Evolutionary conservation across 2,113 vertebrate genomes (phyloP).

Genomic region (Felis catus): F.catus_Fca126_mat1.0 CM031416.1:137043501-137044000

Average conservation of each 20-base stretch:
- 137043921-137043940: accelerated
- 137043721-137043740: not conserved
- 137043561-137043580: not conserved
- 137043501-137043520: not conserved
- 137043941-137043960: accelerated
- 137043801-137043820: not conserved
- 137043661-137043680: not conserved
- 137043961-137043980: not conserved
- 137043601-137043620: not conserved
- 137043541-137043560: not conserved
- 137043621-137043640: not conserved
- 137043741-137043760: not conserved
- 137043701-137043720: not conserved
- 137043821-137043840: not conserved
- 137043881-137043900: not conserved
- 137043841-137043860: accelerated
- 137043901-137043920: not conserved
- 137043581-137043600: not conserved
- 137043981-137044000: not conserved
- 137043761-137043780: not conserved
- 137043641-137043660: not conserved
- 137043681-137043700: not conserved
- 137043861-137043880: not conserved
- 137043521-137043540: not conserved
- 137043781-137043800: not conserved